These are phyloP conservation scores for Ctenochaetus hawaiiensis DNA, from an alignment of 2,797 vertebrate genomes.

Conservation along the genomic window DNA sequence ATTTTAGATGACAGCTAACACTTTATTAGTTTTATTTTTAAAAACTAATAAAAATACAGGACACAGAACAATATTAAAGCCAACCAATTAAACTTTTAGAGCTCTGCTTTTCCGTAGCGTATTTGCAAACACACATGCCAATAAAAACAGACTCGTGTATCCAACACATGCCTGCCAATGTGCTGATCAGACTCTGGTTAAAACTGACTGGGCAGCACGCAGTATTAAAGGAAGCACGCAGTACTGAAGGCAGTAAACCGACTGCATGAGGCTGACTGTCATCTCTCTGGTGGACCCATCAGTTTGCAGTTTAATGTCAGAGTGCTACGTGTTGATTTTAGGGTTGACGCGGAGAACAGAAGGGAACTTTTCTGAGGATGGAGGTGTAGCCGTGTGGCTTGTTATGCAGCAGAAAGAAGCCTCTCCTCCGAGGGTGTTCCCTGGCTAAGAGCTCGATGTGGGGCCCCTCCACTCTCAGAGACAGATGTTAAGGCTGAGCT, in stretches of 20 bases:
- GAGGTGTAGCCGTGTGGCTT: conserved; percentile 7
- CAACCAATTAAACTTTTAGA: not conserved
- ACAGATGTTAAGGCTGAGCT: conserved; percentile 75
- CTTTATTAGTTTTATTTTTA: not conserved
- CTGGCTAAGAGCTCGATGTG: conserved; percentile 54
- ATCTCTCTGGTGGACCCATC: not conserved
- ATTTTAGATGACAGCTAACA: too few species aligned
- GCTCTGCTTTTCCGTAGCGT: not conserved
- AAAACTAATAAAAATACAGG: not conserved
- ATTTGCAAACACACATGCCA: too few species aligned
- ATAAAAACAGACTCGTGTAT: too few species aligned
- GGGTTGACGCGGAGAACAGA: not conserved
- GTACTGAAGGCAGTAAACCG: not conserved
- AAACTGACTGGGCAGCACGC: too few species aligned
- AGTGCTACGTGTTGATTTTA: not conserved
- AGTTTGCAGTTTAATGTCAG: not conserved
- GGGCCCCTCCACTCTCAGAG: conserved; percentile 64
- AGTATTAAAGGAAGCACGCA: too few species aligned
- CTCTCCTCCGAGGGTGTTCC: conserved; percentile 36
- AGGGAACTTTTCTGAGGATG: conserved; percentile 16
- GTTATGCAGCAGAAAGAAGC: conserved; percentile 41
- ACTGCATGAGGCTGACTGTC: not conserved
- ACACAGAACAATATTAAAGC: not conserved
- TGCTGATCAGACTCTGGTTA: too few species aligned
- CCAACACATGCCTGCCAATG: too few species aligned